These are phyloP conservation scores for Ondatra zibethicus DNA, from an alignment of 2,113 vertebrate species.

Conservation along the genomic window DNA sequence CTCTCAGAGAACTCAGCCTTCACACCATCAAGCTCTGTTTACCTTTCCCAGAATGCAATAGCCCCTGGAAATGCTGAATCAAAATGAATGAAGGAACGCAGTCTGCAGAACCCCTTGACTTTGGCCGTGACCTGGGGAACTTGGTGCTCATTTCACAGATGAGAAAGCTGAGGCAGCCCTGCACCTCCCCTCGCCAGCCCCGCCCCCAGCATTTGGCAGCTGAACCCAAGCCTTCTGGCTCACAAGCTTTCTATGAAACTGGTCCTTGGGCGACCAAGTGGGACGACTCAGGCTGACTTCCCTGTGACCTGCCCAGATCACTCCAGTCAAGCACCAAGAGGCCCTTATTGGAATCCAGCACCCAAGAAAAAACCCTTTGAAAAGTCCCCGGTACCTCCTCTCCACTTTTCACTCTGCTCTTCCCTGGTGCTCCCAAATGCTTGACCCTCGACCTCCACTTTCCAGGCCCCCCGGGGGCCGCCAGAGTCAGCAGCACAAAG, in stretches of 20 bases:
- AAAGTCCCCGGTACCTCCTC: neutral
- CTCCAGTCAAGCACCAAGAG: neutral
- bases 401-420: neutral
- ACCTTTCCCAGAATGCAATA: neutral
- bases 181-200: neutral
- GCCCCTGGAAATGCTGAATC: neutral
- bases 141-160: conserved; percentile 1
- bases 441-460: neutral
- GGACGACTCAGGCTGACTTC: neutral
- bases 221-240: neutral
- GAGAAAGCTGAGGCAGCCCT: neutral
- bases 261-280: neutral
- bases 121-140: neutral
- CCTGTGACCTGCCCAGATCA: neutral
- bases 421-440: neutral
- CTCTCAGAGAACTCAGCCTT: neutral
- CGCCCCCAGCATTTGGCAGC: neutral
- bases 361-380: neutral
- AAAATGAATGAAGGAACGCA: neutral
- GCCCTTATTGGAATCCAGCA: neutral
- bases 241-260: neutral
- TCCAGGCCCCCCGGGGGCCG: neutral
- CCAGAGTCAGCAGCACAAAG: neutral
- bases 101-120: neutral
- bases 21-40: neutral